A percentile compares a stretch with the other conserved stretches of the same genome.
Conservation (phyloP, 2,888 invertebrate species). For the Rugalucina vietnamica region DNA sequence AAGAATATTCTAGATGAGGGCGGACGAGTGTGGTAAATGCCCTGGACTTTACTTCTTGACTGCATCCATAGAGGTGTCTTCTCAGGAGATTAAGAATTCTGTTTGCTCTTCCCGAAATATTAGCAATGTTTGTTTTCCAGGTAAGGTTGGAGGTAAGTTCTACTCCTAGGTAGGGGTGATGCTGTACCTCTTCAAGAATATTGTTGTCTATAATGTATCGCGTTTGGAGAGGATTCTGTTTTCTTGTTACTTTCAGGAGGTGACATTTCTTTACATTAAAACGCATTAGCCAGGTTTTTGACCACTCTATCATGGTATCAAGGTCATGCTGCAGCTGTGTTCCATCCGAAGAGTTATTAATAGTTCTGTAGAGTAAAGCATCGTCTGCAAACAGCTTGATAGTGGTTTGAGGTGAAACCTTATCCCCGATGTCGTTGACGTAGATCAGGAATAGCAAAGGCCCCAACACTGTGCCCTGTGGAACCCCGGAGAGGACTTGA, state of each 20-base stretch:
- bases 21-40: not conserved
- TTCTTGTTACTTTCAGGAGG: not conserved
- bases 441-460: constrained; percentile 12
- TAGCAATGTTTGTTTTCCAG: not conserved
- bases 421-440: not conserved
- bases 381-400: not conserved
- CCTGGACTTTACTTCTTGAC: not conserved
- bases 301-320: not conserved
- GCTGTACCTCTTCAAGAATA: not conserved
- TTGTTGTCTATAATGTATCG: not conserved
- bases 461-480: constrained; percentile 21
- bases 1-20: constrained; percentile 3
- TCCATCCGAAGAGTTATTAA: not conserved
- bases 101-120: not conserved
- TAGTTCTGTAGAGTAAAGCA: not conserved
- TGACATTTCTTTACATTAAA: constrained; percentile 7
- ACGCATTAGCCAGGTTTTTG: not conserved
- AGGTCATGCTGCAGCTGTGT: not conserved
- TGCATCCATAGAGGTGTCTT: constrained; percentile 7
- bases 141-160: not conserved
- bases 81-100: not conserved
- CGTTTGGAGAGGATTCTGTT: not conserved
- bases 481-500: constrained; percentile 21
- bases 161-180: constrained; percentile 1
- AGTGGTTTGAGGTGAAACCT: not conserved